A percentile compares a stretch with the other conserved stretches of the same genome.
These are phyloP conservation scores for Mactra quadrangularis DNA, from an alignment of 1,140 invertebrate species.

Conservation along the genomic window DNA sequence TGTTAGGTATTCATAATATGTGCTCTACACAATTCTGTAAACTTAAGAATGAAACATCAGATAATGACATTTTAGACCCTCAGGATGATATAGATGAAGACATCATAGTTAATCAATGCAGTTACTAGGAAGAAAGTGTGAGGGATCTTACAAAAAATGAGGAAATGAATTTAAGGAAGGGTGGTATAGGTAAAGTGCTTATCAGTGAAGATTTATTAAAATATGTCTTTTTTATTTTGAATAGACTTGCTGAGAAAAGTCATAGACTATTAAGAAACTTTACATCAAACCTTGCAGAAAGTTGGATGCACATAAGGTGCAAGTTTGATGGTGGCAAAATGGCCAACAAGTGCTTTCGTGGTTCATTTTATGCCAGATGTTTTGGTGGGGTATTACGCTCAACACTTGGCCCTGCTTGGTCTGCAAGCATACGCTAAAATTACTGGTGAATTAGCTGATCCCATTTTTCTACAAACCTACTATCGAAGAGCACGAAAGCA, in stretches of 20 bases:
- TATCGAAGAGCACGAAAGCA: not conserved
- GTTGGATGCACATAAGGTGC: too few relatives aligned
- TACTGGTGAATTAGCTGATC: too few relatives aligned
- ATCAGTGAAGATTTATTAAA: not conserved
- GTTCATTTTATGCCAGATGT: constrained; percentile 28
- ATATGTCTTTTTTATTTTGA: constrained; percentile 1
- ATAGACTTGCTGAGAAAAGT: too few relatives aligned
- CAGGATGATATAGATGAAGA: not conserved
- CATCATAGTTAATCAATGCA: not conserved
- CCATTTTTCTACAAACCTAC: constrained; percentile 4
- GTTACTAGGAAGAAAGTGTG: not conserved
- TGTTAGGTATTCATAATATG: constrained; percentile 25
- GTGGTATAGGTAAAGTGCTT: not conserved
- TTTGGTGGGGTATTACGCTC: not conserved
- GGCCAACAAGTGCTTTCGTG: constrained; percentile 10
- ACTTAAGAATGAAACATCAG: constrained; percentile 2
- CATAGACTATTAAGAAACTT: constrained; percentile 6
- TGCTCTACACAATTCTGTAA: constrained; percentile 38
- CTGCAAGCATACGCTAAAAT: not conserved
- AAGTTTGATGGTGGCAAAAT: constrained; percentile 43
- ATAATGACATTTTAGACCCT: constrained; percentile 11
- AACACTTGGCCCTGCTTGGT: too few relatives aligned
- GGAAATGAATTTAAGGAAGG: not conserved
- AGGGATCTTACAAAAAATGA: not conserved
- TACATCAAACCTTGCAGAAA: constrained; percentile 9